phyloP scores from a whole-genome alignment of 2,113 vertebrate genomes.

The Lota lota region DNA sequence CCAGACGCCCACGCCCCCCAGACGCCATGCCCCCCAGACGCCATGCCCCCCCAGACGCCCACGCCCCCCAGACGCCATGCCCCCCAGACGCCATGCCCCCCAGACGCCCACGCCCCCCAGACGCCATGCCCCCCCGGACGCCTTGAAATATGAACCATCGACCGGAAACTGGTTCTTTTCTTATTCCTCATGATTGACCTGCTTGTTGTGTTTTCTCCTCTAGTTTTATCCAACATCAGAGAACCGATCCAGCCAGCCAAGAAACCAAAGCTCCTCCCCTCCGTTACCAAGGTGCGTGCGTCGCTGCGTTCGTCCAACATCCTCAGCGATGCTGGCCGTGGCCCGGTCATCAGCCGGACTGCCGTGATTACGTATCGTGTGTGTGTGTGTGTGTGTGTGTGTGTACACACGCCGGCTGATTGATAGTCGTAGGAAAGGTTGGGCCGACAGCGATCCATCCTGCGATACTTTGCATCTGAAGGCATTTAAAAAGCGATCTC shows the following conservation, averaged over 20 bases:
- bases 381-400: too few relatives aligned
- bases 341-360: too few relatives aligned
- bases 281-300: slow-evolving; percentile 82
- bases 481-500: slow-evolving; percentile 32
- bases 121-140: too few relatives aligned
- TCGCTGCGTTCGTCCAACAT: not conserved
- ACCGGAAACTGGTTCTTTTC: too few relatives aligned
- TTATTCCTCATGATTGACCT: slow-evolving; percentile 74
- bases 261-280: slow-evolving; percentile 84
- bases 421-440: slow-evolving; percentile 25
- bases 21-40: too few relatives aligned
- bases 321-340: too few relatives aligned
- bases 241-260: slow-evolving; percentile 81
- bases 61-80: too few relatives aligned
- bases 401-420: slow-evolving; percentile 34
- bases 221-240: slow-evolving; percentile 91
- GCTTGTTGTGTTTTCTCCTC: not conserved
- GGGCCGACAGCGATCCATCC: slow-evolving; percentile 27
- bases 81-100: too few relatives aligned
- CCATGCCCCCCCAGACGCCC: too few relatives aligned
- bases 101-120: too few relatives aligned
- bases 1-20: too few relatives aligned
- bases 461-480: slow-evolving; percentile 47
- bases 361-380: slow-evolving; percentile 3
- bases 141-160: too few relatives aligned